A percentile compares a stretch with the other conserved stretches of the same genome.
Evolutionary conservation across 2,888 invertebrate species (phyloP).

Genomic region (Aleiodes alternator): DNA sequence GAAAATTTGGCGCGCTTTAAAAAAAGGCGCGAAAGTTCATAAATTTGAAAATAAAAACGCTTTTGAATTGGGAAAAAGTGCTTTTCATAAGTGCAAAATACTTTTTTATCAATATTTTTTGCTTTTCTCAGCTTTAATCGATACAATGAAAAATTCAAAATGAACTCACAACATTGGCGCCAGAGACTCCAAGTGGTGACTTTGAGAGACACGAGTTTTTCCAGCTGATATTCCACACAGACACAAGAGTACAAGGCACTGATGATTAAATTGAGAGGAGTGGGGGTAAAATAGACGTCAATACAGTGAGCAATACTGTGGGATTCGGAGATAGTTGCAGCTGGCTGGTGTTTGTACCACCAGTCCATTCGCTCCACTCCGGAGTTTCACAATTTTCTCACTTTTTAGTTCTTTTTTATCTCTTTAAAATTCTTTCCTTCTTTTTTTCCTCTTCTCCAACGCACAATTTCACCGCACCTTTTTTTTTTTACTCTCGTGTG

Average conservation of each 20-base stretch:
- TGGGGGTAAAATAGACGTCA: conserved; percentile 13
- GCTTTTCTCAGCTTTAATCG: background rate
- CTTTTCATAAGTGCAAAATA: background rate
- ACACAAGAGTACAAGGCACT: background rate
- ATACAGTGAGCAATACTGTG: conserved; percentile 17
- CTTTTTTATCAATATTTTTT: background rate
- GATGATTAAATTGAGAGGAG: background rate
- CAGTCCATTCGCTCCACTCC: conserved; percentile 6
- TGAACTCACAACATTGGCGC: background rate
- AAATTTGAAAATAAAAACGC: background rate
- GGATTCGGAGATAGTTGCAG: conserved; percentile 7
- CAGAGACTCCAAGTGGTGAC: background rate
- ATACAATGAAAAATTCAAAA: background rate
- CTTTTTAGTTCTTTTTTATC: background rate
- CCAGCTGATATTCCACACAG: conserved; percentile 19
- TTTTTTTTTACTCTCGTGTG: background rate
- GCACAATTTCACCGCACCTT: background rate
- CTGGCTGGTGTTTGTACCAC: conserved; percentile 7
- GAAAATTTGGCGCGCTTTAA: too few relatives aligned
- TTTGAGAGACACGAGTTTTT: background rate
- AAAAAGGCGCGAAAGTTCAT: too few relatives aligned
- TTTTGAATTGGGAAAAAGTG: background rate
- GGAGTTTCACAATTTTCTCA: background rate
- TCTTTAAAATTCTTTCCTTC: background rate
- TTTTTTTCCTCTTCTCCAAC: background rate